Base-by-base conservation (phyloP, 2,888 invertebrate genomes). In the Diarsia rubi region DNA sequence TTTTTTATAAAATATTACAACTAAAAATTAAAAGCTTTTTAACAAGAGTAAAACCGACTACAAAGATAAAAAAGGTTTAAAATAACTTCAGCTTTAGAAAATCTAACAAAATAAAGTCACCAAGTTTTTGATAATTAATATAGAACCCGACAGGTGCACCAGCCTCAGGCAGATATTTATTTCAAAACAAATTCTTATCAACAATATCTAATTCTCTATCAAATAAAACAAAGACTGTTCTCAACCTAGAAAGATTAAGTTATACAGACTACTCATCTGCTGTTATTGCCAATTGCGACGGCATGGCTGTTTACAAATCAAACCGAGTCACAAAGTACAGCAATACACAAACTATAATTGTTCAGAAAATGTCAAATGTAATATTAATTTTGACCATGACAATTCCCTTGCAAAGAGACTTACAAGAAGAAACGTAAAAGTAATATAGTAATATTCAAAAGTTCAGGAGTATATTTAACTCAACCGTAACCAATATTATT, bases 121-220 rank as follows among this genome's bases (percentile, higher is more conserved):
- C 37, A 37, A 37, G 37, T 37, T 37, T 37, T 37, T 37, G 6
- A 37, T 37, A 8, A 19, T 47, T 47, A 21, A 47, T 47, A 47
- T 6, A 19, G 47, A 3, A 47, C 21, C 12, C 31, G 16, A 44
- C 73, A 65, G 31, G 24, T 27, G 31, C 52, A 62, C 31, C 31
- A 44, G 19, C 24, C 24, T 45, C 44, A 37, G 49, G 21, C 16
- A 63, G 52, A 63, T 31, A 75, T 76, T 44, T 73, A 49, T n/a
- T 16, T 4, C 14, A 19, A 75, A 68, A 42, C 14, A 44, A 47
- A 44, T 21, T n/a, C 31, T 31, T 54, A 45, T 45, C 21, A 69
- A 52, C 2, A 21, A 27, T 44, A 31, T 47, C 47, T 47, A 37
- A 37, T 37, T 47, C 16, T 8, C 11, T 6, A 31, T 19, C 3